Evolutionary conservation across 2,113 vertebrate genomes (phyloP).

Genomic region (Bothrops jararaca): DNA sequence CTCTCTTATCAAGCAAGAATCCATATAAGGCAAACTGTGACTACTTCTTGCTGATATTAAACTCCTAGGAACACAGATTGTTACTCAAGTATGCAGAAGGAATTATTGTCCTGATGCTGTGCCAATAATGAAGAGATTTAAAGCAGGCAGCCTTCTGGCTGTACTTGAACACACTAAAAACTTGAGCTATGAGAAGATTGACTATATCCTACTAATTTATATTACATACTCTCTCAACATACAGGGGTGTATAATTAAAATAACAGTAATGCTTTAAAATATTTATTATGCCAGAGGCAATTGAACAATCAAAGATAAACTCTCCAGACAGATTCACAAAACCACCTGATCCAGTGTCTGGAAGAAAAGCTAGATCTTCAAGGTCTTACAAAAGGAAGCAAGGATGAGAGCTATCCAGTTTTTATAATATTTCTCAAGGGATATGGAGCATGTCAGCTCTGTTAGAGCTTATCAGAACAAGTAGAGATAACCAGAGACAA

Average conservation of each 20-base stretch:
- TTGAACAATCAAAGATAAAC: background rate
- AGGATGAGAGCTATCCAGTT: background rate
- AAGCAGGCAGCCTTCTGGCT: background rate
- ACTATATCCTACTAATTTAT: background rate
- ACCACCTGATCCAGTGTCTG: background rate
- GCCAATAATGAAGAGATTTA: slow-evolving; percentile 2
- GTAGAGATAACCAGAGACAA: background rate
- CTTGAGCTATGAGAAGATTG: background rate
- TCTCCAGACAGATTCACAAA: background rate
- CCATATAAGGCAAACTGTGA: slow-evolving; percentile 70
- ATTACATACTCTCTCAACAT: background rate
- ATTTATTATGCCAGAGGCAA: background rate
- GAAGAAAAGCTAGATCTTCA: background rate
- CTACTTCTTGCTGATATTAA: slow-evolving; percentile 29
- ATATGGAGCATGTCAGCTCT: background rate
- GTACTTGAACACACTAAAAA: background rate
- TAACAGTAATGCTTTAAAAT: background rate
- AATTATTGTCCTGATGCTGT: background rate
- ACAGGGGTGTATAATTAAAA: background rate
- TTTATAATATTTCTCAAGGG: background rate
- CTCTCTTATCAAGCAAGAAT: slow-evolving; percentile 45
- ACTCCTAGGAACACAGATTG: slow-evolving; percentile 26
- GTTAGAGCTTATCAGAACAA: background rate
- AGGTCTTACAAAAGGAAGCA: background rate
- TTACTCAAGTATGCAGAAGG: slow-evolving; percentile 32